Evolutionary conservation across 2,113 vertebrate species (phyloP), one percentile per base, ranked within the genome.

Genomic region (Solea solea): DNA sequence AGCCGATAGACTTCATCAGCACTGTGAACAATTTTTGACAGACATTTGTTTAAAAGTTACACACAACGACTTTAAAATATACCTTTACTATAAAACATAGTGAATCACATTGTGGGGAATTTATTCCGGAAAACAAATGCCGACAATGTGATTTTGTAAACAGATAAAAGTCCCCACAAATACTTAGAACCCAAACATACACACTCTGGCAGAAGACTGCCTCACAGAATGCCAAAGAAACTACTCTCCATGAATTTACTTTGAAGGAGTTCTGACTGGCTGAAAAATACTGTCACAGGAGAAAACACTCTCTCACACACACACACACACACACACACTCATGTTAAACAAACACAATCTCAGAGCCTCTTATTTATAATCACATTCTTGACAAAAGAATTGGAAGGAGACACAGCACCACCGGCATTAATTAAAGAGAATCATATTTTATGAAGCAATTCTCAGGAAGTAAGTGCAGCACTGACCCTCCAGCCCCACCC

Each of bases 401-500:
- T 67, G 74, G 71, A 90, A 91, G 85, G 84, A 90, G 80, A 86
- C 89, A 93, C 88, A 91, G 81, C 81, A 90, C 87, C 81, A 91
- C 80, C 62, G 83, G 59, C 64, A 50, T 88, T 88, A 85, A 91
- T 93, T 90, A 92, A 92, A 93, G 91, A 93, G 88, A 92, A 90
- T 92, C 88, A 93, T 92, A 92, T 92, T 94, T 93, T 93, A 94
- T 94, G 91, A 92, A 94, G 90, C 92, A 93, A 86, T 93, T 93
- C 85, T 94, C 90, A 92, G 86, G 91, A 93, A 93, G 86, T 92
- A 92, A 91, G 92, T 93, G 91, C 92, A 94, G 91, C 93, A 92
- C 90, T 92, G 91, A 91, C 91, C 89, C 89, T 91, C 91, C 90
- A 88, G 84, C 88, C 90, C 89, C 84, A 86, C 86, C 89, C 92